phyloP scores from a whole-genome alignment of 2,888 invertebrate genomes.

The Helleia helle region DNA sequence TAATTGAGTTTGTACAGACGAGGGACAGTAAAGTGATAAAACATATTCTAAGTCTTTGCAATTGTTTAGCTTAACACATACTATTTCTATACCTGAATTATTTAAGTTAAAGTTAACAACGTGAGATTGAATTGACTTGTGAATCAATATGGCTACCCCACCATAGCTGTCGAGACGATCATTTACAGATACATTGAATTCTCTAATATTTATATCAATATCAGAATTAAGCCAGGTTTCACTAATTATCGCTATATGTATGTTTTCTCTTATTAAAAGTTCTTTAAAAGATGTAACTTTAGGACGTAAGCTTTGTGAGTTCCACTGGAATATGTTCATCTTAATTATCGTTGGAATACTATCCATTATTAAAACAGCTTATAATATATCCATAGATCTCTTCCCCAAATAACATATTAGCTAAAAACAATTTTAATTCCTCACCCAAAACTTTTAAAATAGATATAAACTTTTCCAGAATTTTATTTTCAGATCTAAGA shows the following conservation, averaged over 20 bases:
- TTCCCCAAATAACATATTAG: background rate
- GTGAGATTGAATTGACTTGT: conserved; percentile 13
- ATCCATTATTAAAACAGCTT: background rate
- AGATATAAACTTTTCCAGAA: background rate
- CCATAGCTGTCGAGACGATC: conserved; percentile 15
- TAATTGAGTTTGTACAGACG: conserved; percentile 7
- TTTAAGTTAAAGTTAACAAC: background rate
- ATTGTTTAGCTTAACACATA: conserved; percentile 14
- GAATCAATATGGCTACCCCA: conserved; percentile 15
- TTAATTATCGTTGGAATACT: background rate
- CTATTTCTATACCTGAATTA: conserved; percentile 14
- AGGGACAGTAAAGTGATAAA: conserved; percentile 18
- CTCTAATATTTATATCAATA: background rate
- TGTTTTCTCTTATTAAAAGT: conserved; percentile 10
- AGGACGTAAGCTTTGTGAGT: conserved; percentile 5
- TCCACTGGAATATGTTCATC: conserved; percentile 6
- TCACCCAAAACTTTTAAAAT: background rate
- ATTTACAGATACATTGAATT: conserved; percentile 13
- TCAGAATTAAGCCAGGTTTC: conserved; percentile 19
- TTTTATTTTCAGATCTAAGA: background rate
- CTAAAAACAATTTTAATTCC: background rate
- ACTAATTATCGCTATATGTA: conserved; percentile 13
- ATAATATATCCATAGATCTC: background rate
- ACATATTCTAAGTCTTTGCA: conserved; percentile 14
- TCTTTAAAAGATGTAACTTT: background rate